Conservation (phyloP, 2,888 invertebrate species). For the Notodonta ziczac region DNA sequence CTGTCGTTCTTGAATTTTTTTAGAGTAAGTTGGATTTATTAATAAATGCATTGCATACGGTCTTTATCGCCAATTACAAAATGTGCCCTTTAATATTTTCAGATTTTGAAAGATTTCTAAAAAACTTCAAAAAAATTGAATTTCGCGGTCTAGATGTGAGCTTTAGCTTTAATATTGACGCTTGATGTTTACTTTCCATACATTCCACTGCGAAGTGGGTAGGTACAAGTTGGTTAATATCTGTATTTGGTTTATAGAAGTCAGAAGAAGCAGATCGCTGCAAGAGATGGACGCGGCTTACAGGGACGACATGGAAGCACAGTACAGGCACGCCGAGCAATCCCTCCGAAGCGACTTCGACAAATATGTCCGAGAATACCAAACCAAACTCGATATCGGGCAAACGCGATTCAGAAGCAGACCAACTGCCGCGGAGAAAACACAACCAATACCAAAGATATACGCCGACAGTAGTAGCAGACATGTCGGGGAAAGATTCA, state of each 20-base stretch:
- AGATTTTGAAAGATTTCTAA: no score
- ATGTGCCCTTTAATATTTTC: no score
- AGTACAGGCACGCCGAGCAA: slow-evolving; percentile 25
- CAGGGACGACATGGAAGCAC: slow-evolving; percentile 16
- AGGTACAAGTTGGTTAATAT: background rate
- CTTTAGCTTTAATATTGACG: no score
- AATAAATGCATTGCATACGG: no score
- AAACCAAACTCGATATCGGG: slow-evolving; percentile 45
- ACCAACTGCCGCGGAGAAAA: slow-evolving; percentile 34
- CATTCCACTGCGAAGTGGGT: no score
- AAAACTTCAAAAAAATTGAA: no score
- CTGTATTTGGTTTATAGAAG: slow-evolving; percentile 35
- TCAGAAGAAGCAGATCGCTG: slow-evolving; percentile 34
- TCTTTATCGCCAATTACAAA: no score
- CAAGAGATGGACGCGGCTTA: slow-evolving; percentile 29
- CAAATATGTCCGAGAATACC: slow-evolving; percentile 60
- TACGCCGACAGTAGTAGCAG: slow-evolving; percentile 28
- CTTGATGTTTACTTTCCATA: no score
- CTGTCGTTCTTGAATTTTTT: no score
- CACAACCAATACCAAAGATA: slow-evolving; percentile 48
- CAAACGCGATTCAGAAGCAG: slow-evolving; percentile 48
- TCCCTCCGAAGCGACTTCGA: slow-evolving; percentile 50
- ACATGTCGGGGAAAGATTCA: slow-evolving; percentile 5
- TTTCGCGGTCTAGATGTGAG: no score
- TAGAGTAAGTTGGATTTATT: no score